Conservation (phyloP, 2,113 vertebrate genomes). For the Pangasianodon gigas region DNA sequence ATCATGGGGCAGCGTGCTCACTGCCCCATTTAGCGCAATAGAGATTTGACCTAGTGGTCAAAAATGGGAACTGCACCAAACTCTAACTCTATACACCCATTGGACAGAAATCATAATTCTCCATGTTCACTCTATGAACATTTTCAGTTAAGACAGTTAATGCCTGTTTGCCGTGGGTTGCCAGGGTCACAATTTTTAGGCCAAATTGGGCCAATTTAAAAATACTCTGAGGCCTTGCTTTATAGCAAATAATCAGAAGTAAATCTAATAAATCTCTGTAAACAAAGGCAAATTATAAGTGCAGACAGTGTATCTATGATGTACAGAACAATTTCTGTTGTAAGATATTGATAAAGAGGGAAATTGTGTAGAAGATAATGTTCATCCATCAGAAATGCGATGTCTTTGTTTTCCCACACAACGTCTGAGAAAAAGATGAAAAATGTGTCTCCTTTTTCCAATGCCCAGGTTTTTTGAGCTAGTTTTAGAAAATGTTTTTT, state of each 20-base stretch:
- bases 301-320: not conserved
- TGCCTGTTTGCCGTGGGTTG: not conserved
- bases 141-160: not conserved
- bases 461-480: not conserved
- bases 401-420: not conserved
- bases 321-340: not conserved
- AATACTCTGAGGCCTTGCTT: not conserved
- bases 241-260: not conserved
- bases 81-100: not conserved
- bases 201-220: not conserved
- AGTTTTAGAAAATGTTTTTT: not conserved
- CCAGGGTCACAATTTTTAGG: not conserved
- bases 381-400: too few relatives aligned
- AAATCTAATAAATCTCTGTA: not conserved
- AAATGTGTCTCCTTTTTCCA: not conserved
- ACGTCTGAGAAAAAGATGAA: not conserved
- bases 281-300: not conserved
- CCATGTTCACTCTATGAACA: not conserved
- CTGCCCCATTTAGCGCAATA: too few relatives aligned
- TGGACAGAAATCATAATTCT: not conserved
- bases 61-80: not conserved
- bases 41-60: not conserved
- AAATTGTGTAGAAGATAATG: too few relatives aligned
- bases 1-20: not conserved
- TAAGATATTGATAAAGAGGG: not conserved